Conservation (phyloP, 2,113 vertebrate genomes). For the Corapipo altera region DNA sequence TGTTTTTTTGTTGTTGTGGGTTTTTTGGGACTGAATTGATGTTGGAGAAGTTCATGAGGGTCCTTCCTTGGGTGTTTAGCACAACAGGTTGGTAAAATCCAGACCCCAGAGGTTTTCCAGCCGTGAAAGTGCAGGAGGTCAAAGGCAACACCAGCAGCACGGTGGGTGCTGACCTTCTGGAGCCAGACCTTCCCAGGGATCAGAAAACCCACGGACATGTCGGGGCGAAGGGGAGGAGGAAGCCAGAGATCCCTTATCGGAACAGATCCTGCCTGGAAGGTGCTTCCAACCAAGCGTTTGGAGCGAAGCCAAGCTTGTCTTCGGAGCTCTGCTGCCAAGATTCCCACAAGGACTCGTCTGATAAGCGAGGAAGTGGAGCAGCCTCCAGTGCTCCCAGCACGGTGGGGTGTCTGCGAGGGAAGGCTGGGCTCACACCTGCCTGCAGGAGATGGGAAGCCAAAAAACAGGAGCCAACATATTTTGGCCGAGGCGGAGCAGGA, state of each 20-base stretch:
- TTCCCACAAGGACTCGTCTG: background rate
- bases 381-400: background rate
- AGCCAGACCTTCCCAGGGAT: background rate
- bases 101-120: rapidly evolving
- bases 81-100: rapidly evolving
- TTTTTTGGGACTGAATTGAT: background rate
- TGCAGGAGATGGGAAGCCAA: background rate
- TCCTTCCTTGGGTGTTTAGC: background rate
- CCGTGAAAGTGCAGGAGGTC: rapidly evolving
- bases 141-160: background rate
- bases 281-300: background rate
- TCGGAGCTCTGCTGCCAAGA: background rate
- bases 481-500: background rate
- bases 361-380: background rate
- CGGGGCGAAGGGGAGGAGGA: background rate
- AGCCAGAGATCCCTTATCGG: conserved; percentile 11
- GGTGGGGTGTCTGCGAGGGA: background rate
- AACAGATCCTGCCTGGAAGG: background rate
- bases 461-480: background rate
- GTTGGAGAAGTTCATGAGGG: background rate
- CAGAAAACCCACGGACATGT: background rate
- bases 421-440: background rate
- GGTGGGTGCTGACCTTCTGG: background rate
- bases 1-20: background rate
- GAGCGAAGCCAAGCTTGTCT: background rate